A percentile compares a stretch with the other conserved stretches of the same genome.
These are phyloP conservation scores for Ericerus pela DNA, from an alignment of 1,140 invertebrate species.

Conservation along the genomic window DNA sequence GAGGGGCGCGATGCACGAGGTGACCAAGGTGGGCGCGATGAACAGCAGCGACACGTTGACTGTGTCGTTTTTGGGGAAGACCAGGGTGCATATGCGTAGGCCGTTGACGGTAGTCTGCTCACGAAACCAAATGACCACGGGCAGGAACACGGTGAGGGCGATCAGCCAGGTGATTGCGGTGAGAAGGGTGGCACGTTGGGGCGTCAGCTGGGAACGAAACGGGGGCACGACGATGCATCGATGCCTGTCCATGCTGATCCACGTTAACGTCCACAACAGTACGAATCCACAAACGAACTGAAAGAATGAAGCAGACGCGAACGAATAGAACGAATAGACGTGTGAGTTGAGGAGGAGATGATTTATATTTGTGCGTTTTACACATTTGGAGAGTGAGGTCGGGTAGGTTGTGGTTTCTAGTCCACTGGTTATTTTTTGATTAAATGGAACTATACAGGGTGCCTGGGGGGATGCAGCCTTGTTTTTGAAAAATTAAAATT, in stretches of 20 bases:
- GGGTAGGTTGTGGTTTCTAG: too few relatives aligned
- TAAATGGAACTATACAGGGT: too few relatives aligned
- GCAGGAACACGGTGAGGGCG: conserved; percentile 36
- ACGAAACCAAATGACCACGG: conserved; percentile 39
- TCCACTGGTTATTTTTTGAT: too few relatives aligned
- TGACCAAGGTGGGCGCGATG: conserved; percentile 36
- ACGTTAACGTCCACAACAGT: conserved; percentile 41
- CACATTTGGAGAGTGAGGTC: too few relatives aligned
- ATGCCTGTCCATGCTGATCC: conserved; percentile 42
- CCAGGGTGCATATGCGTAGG: conserved; percentile 36
- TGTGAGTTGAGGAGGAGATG: too few relatives aligned
- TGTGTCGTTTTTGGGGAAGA: conserved; percentile 36
- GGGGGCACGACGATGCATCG: conserved; percentile 40
- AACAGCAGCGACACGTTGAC: conserved; percentile 38
- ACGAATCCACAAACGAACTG: conserved; percentile 45
- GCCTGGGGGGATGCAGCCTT: too few relatives aligned
- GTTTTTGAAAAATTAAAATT: too few relatives aligned
- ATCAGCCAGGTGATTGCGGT: conserved; percentile 36
- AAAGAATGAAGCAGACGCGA: too few relatives aligned
- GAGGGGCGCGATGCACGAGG: conserved; percentile 40
- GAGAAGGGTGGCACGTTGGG: conserved; percentile 31
- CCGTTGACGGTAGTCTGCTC: conserved; percentile 22
- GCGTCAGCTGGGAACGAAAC: conserved; percentile 38
- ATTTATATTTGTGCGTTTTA: too few relatives aligned
- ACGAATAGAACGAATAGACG: too few relatives aligned